A percentile compares a stretch with the other conserved stretches of the same genome.
phyloP scores from a whole-genome alignment of 2,888 invertebrate species.

The Baronia brevicornis region DNA sequence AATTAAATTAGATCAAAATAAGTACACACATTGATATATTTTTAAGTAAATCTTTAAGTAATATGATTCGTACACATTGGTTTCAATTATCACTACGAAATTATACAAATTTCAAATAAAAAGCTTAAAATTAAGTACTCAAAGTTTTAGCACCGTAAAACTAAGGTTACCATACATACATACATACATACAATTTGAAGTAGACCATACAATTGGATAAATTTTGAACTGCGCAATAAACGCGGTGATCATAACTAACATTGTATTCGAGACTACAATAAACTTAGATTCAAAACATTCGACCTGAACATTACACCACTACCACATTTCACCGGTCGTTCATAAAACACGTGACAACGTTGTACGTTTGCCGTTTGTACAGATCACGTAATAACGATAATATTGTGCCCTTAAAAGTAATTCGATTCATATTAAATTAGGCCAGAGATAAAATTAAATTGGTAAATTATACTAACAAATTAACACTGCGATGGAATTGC shows the following conservation, averaged over 20 bases:
- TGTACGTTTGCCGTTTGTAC: constrained; percentile 40
- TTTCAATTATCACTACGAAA: constrained; percentile 13
- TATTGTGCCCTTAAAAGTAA: constrained; percentile 23
- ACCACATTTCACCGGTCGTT: constrained; percentile 23
- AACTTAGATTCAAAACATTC: constrained; percentile 15
- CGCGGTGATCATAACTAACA: constrained; percentile 14
- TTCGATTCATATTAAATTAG: constrained; percentile 19
- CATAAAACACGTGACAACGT: constrained; percentile 8
- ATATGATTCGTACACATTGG: constrained; percentile 13
- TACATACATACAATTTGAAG: constrained; percentile 21
- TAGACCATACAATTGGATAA: constrained; percentile 30
- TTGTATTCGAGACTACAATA: constrained; percentile 19
- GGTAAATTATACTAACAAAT: constrained; percentile 1
- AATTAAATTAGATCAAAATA: constrained; percentile 7
- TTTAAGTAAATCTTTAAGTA: constrained; percentile 19
- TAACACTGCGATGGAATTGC: too few relatives aligned
- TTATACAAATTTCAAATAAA: constrained; percentile 17
- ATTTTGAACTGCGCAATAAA: constrained; percentile 9
- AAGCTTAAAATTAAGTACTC: constrained; percentile 42
- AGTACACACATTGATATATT: constrained; percentile 23
- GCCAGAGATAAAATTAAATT: too few relatives aligned
- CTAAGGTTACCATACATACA: constrained; percentile 14
- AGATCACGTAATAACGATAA: constrained; percentile 33
- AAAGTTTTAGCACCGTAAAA: constrained; percentile 38
- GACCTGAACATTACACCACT: constrained; percentile 11